A percentile compares a stretch with the other conserved stretches of the same genome.
Evolutionary conservation across 1,140 invertebrate species (phyloP).

Genomic region (Potamilus streckersoni): DNA sequence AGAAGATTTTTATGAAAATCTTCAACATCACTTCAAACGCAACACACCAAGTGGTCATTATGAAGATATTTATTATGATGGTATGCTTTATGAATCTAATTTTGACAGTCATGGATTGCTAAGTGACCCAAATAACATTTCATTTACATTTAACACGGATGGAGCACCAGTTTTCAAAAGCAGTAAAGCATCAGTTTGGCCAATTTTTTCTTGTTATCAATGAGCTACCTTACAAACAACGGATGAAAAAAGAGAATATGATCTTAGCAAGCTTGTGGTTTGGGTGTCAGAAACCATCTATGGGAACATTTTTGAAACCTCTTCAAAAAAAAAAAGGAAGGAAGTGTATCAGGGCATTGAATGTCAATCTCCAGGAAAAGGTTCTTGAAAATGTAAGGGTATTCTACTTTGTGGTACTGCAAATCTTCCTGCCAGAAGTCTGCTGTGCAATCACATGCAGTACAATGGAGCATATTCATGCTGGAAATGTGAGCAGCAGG

Average conservation of each 20-base stretch:
- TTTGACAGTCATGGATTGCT: conserved; percentile 8
- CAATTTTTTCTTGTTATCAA: conserved; percentile 30
- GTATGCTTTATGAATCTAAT: conserved; percentile 6
- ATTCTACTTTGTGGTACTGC: conserved; percentile 10
- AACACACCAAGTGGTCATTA: not conserved
- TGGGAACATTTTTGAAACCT: conserved; percentile 12
- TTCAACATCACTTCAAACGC: too few species aligned
- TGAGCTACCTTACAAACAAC: conserved; percentile 20
- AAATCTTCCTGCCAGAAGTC: conserved; percentile 24
- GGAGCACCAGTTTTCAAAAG: conserved; percentile 23
- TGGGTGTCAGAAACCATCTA: conserved; percentile 13
- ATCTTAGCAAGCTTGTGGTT: conserved; percentile 17
- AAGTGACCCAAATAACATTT: conserved; percentile 14
- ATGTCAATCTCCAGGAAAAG: not conserved
- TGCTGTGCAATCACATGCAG: conserved; percentile 23
- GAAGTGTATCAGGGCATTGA: conserved; percentile 13
- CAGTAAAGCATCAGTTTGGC: conserved; percentile 27
- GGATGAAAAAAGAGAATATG: conserved; percentile 27
- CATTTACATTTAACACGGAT: conserved; percentile 28
- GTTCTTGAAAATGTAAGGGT: not conserved
- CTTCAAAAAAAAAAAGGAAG: conserved; percentile 13
- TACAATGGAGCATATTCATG: conserved; percentile 26
- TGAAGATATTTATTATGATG: conserved; percentile 26
- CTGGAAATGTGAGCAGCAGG: conserved; percentile 18
- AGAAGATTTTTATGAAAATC: too few species aligned